Base-by-base conservation (phyloP, 1,140 invertebrate species). In the Dermatophagoides farinae region DNA sequence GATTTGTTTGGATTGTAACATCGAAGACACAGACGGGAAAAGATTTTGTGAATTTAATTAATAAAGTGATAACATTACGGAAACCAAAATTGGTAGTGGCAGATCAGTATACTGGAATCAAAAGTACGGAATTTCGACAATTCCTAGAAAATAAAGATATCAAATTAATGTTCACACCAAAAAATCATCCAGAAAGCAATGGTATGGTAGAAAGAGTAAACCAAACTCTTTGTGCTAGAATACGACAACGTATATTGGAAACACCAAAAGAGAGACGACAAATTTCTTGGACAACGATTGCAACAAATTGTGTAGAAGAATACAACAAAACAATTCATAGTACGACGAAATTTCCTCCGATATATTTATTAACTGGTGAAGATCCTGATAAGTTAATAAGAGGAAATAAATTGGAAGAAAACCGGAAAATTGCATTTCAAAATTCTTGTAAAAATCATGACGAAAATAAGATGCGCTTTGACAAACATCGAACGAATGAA, bases 11-110 rank as follows among this genome's bases (percentile, higher is more conserved):
- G 55, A 43, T 16, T n/a, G 4, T 52, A 9, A 23, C 10, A 4
- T 60, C 54, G 0, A 62, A 61, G 1, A 47, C 10, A 8, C 55
- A 62, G 23, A 59, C 14, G 5, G 22, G 46, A 9, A 61, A 12
- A 10, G 61, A 62, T 16, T 62, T 62, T 22, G 38, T 61, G 0
- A 62, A 62, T 22, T 44, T 62, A 31, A 61, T 62, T 54, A 9
- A 61, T 0, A 22, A 40, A 47, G 22, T 60, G 12, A 4, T n/a
- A n/a, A 25, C 40, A 49, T 14, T 40, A 1, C 14, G 31, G 2
- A 49, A 62, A 6, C 55, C 58, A 0, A 57, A 60, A 11, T 6
- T 38, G 1, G 61, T 62, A 0, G 22, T 62, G 6, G 57, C 43
- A 4, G 61, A 62, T 31, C 25, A 23, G 1, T 40, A 54, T 40